A percentile compares a stretch with the other conserved stretches of the same genome.
Evolutionary conservation across 2,797 vertebrate genomes (phyloP).

Genomic region (Hydrocynus forskahlii): DNA sequence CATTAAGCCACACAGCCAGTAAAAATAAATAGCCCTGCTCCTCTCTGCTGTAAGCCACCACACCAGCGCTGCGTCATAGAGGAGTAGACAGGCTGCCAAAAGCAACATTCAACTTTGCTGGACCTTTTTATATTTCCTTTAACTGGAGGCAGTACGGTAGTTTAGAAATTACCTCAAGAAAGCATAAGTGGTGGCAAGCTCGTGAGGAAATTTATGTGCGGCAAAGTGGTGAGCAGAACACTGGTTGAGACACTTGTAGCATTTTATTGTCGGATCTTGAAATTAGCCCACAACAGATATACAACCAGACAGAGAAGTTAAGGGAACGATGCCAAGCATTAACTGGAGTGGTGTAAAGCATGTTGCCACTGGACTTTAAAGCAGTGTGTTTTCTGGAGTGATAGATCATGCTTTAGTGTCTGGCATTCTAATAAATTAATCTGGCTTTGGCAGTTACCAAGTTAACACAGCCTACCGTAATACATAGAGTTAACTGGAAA

Average conservation of each 20-base stretch:
- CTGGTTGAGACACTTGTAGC: conserved; percentile 8
- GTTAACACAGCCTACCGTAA: no score
- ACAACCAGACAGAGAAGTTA: not conserved
- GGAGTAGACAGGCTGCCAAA: conserved; percentile 25
- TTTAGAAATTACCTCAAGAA: conserved; percentile 9
- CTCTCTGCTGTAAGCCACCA: conserved; percentile 32
- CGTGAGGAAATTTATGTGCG: conserved; percentile 25
- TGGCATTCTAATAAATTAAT: no score
- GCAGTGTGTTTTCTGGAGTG: no score
- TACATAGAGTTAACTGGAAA: no score
- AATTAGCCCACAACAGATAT: not conserved
- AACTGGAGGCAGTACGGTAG: conserved; percentile 15
- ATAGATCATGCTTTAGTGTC: no score
- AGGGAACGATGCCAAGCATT: not conserved
- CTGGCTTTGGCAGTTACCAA: no score
- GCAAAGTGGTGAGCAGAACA: conserved; percentile 6
- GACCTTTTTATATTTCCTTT: conserved; percentile 33
- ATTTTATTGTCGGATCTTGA: conserved; percentile 9
- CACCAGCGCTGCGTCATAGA: conserved; percentile 27
- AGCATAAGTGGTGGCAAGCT: conserved; percentile 3
- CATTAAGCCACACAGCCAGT: conserved; percentile 67
- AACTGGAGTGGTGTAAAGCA: no score
- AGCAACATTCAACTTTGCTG: conserved; percentile 39
- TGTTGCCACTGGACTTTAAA: no score
- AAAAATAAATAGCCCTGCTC: conserved; percentile 71